Conservation (phyloP, 2,113 vertebrate genomes). For the Morphnarchus princeps region DNA sequence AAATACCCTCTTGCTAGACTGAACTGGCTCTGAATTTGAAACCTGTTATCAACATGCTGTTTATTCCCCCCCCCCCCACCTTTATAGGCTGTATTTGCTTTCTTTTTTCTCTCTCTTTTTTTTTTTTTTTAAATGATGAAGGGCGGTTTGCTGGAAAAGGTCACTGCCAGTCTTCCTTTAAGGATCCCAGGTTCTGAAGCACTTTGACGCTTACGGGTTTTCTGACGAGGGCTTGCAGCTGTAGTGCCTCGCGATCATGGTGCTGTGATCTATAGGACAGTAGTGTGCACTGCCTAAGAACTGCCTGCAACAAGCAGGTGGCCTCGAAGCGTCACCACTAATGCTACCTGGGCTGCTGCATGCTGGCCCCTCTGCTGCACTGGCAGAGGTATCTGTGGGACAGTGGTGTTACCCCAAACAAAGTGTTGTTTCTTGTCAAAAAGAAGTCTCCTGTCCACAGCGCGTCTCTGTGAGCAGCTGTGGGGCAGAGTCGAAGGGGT, state of each 20-base stretch:
- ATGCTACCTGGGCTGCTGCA: background rate
- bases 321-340: background rate
- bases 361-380: background rate
- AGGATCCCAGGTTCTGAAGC: background rate
- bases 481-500: background rate
- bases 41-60: background rate
- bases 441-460: background rate
- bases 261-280: background rate
- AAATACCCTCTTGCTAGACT: background rate
- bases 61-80: background rate
- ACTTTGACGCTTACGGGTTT: background rate
- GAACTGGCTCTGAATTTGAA: background rate
- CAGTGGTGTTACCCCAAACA: background rate
- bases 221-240: background rate
- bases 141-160: background rate
- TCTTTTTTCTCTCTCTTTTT: background rate
- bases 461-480: no score
- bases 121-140: background rate
- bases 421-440: background rate
- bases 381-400: background rate
- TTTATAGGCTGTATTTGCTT: background rate
- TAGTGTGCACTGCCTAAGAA: background rate
- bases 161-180: background rate
- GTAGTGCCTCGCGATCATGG: fast-evolving
- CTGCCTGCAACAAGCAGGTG: background rate